Evolutionary conservation across 2,888 invertebrate genomes (phyloP), one percentile per base, ranked within the genome.

Genomic region (Drosophila niveifrons): DNA sequence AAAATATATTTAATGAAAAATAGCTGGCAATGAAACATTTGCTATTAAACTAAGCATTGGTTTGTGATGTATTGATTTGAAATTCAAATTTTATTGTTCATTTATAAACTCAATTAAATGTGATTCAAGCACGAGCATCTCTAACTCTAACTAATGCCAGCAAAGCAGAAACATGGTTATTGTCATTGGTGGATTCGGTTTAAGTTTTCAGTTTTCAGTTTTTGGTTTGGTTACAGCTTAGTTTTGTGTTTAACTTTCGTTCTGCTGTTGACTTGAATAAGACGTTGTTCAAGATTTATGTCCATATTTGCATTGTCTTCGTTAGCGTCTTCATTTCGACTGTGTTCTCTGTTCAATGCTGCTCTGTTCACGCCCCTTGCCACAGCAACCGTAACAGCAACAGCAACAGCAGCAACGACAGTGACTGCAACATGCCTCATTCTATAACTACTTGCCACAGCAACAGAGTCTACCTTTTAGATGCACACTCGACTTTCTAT

Each of bases 231-330:
- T 53, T 58, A 44, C 36, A 36, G 50, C 3, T 44, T 41, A 41
- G 39, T 41, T 41, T 13, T 2, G 13, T 41, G 39, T 51, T 58
- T 13, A 48, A 62, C 57, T 52, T 66, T 56, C 43, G 3, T 63
- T 58, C 68, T 80, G 81, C 52, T 81, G 64, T 65, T 78, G 80
- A 80, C 65, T 80, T 69, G 75, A 66, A 72, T 57, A 81, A 80
- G 68, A 72, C 68, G 66, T 65, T 65, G 50, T 61, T 73, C 57
- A 67, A 86, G 81, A 86, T 89, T 88, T 88, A 88, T 84, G 75
- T 80, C 75, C 74, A 75, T 77, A 74, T 84, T 84, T 86, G 84
- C 87, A 80, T 89, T 89, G 89, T 87, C 89, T 83, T 74, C 47
- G 66, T 51, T 48, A 58, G 50, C 47, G 63, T 66, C 88, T 78